Conservation (phyloP, 2,797 vertebrate species). For the Sciurus carolinensis region DNA sequence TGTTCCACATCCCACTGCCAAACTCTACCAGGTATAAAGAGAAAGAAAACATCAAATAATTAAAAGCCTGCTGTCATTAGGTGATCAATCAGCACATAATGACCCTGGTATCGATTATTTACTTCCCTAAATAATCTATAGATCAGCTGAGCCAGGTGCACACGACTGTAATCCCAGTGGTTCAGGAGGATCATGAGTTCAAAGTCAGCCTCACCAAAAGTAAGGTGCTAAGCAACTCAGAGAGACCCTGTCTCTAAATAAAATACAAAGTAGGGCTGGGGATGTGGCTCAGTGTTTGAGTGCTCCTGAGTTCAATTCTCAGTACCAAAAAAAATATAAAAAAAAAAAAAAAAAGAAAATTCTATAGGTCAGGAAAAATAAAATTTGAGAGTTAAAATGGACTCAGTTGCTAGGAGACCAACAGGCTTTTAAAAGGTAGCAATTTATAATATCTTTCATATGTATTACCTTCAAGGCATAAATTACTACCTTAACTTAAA, state of each 20-base stretch:
- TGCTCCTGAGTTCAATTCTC: too few relatives aligned
- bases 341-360: background rate
- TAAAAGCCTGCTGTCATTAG: slow-evolving; percentile 20
- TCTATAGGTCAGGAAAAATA: slow-evolving; percentile 28
- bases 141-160: background rate
- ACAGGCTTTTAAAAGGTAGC: slow-evolving; percentile 28
- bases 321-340: too few relatives aligned
- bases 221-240: too few relatives aligned
- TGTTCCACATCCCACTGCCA: background rate
- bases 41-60: background rate
- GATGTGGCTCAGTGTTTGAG: too few relatives aligned
- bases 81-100: background rate
- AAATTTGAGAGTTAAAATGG: slow-evolving; percentile 19
- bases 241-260: too few relatives aligned
- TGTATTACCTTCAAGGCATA: slow-evolving; percentile 34
- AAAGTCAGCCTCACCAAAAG: too few relatives aligned
- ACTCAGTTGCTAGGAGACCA: slow-evolving; percentile 29
- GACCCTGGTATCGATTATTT: slow-evolving; percentile 8
- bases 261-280: too few relatives aligned
- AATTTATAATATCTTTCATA: slow-evolving; percentile 58
- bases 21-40: background rate
- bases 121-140: background rate
- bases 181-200: too few relatives aligned
- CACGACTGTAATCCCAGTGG: too few relatives aligned
- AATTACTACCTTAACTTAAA: slow-evolving; percentile 37